These are phyloP conservation scores for Anas platyrhynchos DNA, from an alignment of 2,113 vertebrate genomes.

Conservation along the genomic window DNA sequence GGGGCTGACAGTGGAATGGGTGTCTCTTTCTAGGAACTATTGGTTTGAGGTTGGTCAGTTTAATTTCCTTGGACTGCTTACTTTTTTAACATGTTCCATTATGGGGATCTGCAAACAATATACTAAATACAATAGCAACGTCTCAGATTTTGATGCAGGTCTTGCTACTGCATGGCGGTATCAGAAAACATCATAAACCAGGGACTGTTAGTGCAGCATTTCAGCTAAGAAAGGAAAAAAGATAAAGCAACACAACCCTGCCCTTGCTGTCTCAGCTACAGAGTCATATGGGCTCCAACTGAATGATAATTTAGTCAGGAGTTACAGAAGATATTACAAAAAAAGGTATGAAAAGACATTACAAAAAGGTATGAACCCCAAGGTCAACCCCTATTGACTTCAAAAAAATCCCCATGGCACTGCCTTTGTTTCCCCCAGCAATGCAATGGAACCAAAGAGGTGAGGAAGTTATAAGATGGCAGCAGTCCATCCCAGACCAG, in stretches of 20 bases:
- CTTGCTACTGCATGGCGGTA: rapidly evolving
- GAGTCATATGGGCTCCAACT: background rate
- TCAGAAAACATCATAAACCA: background rate
- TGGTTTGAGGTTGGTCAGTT: background rate
- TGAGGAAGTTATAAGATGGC: background rate
- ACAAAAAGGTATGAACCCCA: background rate
- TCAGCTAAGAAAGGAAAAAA: background rate
- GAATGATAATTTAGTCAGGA: background rate
- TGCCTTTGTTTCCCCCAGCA: background rate
- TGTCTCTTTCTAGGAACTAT: background rate
- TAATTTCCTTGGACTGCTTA: background rate
- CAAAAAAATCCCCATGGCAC: background rate
- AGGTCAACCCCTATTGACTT: background rate
- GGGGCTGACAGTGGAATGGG: background rate
- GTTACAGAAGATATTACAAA: background rate
- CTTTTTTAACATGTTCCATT: background rate
- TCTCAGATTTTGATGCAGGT: background rate
- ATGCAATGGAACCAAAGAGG: background rate
- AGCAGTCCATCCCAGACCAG: background rate
- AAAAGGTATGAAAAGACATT: background rate
- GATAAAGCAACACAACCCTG: background rate
- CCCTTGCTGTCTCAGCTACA: background rate
- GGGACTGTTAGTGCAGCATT: background rate
- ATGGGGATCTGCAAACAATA: background rate
- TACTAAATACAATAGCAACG: background rate